Conservation (phyloP, 2,113 vertebrate species). For the Aegithalos caudatus region DNA sequence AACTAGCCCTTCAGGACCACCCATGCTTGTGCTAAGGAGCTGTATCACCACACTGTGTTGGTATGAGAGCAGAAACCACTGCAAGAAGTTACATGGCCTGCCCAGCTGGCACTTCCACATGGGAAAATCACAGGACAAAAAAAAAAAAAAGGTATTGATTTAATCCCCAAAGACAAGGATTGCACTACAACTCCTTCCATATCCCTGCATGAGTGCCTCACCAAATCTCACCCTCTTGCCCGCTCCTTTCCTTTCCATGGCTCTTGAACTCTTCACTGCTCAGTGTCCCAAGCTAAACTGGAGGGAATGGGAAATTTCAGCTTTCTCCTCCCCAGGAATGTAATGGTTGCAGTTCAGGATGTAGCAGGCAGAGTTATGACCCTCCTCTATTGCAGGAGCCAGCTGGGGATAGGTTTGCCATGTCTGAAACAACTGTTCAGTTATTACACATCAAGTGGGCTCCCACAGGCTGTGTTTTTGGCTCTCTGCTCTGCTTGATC, state of each 20-base stretch:
- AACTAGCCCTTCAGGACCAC: not conserved
- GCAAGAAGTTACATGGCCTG: not conserved
- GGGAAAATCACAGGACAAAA: not conserved
- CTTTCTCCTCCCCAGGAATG: not conserved
- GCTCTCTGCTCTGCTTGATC: not conserved
- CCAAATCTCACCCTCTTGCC: not conserved
- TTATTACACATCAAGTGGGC: not conserved
- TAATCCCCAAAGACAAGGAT: not conserved
- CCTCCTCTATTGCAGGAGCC: not conserved
- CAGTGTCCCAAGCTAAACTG: not conserved
- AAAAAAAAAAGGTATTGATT: not conserved
- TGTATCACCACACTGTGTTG: accelerated
- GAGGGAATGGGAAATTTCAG: not conserved
- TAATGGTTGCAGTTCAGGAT: not conserved
- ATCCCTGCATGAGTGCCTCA: not conserved
- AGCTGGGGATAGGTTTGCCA: not conserved
- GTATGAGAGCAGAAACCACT: not conserved
- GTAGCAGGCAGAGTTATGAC: not conserved
- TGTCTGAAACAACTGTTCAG: not conserved
- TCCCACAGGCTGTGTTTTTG: not conserved
- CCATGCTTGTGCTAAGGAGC: not conserved
- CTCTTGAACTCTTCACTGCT: not conserved
- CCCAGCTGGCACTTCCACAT: not conserved
- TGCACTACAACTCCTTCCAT: not conserved
- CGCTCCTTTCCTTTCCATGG: not conserved